Evolutionary conservation across 2,797 vertebrate species (phyloP), one percentile per base, ranked within the genome.

Genomic region (Natrix natrix): DNA sequence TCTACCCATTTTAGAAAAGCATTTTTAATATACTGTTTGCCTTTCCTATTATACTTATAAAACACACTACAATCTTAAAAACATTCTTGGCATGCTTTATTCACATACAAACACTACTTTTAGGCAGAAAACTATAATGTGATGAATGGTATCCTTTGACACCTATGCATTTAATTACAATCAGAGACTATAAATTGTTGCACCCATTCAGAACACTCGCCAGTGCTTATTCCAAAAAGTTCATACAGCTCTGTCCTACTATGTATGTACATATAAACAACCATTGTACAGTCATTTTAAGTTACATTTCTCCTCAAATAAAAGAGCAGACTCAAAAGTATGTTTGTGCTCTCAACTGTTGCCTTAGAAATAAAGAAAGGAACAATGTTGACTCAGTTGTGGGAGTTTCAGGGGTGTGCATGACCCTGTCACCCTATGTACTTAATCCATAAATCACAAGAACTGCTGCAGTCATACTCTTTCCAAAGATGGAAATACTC

Each of bases 301-400:
- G 56, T 61, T 24, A 55, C 56, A 22, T 90, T 92, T 90, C 74
- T 89, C 32, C 16, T 43, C 26, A 37, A 43, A 14, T 88, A 14
- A 20, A 74, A 90, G 74, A 48, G 63, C 32, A 37, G 60, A 43
- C 93, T 91, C 86, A 37, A 61, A 74, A 4, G 26, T 22, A 89
- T 92, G 28, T 8, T 91, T 91, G 52, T 96, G 87, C 88, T 91
- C 52, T 94, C 91, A 17, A 13, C 22, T 92, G 91, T 96, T 94
- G 91, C 94, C 94, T 92, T 89, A 63, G 95, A 95, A 96, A 96
- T 94, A n/a, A 88, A 93, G 86, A 87, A 3, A 93, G 91, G n/a
- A 59, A 94, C 90, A 55, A 0, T 55, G 43, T 86, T 89, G 86
- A 87, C 74, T 91, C 60, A 10, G 1, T 8, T 28, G 55, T 55